Evolutionary conservation across 1,140 invertebrate genomes (phyloP), one percentile per base, ranked within the genome.

Genomic region (Rhopalosiphum padi): DNA sequence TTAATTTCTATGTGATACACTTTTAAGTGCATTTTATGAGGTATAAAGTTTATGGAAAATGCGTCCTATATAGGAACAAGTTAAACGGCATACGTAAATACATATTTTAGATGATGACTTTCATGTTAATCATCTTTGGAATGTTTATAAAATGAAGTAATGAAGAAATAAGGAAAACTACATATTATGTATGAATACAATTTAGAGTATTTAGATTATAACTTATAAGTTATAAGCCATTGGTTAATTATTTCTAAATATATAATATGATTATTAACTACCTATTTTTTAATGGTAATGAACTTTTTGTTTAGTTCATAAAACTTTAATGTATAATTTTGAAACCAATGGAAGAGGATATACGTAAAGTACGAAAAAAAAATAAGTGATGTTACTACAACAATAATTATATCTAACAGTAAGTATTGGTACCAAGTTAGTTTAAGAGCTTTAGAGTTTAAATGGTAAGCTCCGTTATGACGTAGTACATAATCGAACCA

Each of bases 401-500:
- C 46, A 30, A 18, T 37, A 46, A 91, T 77, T 41, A 93, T 48
- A 53, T 94, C 94, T 35, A 94, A 37, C 30, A 94, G n/a, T 5
- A 88, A 46, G 46, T 93, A 90, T 82, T 94, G 91, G 22, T 77
- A 93, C 60, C 77, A 94, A 53, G 82, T 51, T 23, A 94, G n/a
- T 18, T 93, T 68, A 55, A 35, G 37, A 46, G 91, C 48, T 43
- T 77, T 22, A n/a, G 55, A 51, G 18, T 90, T 48, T 15, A 94
- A 93, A 51, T 94, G 41, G 21, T 8, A n/a, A 23, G 95, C 95
- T 41, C 95, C 95, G 60, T 95, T 95, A 94, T 96, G 95, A 51
- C 95, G 95, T 30, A 96, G 41, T 7, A 94, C 94, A 94, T 97
- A 96, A 94, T 97, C 96, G 0, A 96, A 95, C 96, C 96, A 97